Evolutionary conservation across 1,140 invertebrate species (phyloP).

Genomic region (Diuraphis noxia): DNA sequence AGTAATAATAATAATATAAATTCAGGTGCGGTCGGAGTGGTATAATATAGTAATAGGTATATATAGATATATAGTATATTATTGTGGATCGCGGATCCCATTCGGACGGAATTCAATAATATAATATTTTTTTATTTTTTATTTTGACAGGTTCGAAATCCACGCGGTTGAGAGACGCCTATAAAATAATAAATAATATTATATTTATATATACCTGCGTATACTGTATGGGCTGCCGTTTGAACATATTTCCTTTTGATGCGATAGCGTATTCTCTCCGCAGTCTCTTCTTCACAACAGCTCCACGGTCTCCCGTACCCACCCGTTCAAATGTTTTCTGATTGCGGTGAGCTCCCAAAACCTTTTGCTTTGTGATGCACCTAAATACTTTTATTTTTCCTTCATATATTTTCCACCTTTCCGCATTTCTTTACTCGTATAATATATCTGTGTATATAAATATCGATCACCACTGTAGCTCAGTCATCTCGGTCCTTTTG

Average conservation of each 20-base stretch:
- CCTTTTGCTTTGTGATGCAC: conserved; percentile 8
- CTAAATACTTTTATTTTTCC: conserved; percentile 39
- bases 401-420: conserved; percentile 1
- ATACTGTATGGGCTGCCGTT: not conserved
- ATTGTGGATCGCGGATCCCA: not conserved
- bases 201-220: conserved; percentile 11
- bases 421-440: not conserved
- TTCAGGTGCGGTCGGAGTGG: not conserved
- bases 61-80: not conserved
- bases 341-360: conserved; percentile 23
- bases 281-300: not conserved
- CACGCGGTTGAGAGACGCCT: conserved; percentile 4
- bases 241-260: conserved; percentile 33
- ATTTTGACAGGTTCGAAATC: conserved; percentile 16
- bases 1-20: not conserved
- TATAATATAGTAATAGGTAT: not conserved
- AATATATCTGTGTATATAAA: not conserved
- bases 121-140: conserved; percentile 21
- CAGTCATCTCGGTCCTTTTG: conserved; percentile 22
- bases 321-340: conserved; percentile 12
- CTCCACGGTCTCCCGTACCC: not conserved
- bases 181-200: conserved; percentile 28
- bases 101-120: conserved; percentile 27
- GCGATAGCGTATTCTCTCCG: not conserved
- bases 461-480: not conserved